Evolutionary conservation across 2,113 vertebrate genomes (phyloP), one percentile per base, ranked within the genome.

Genomic region (Propithecus coquereli): DNA sequence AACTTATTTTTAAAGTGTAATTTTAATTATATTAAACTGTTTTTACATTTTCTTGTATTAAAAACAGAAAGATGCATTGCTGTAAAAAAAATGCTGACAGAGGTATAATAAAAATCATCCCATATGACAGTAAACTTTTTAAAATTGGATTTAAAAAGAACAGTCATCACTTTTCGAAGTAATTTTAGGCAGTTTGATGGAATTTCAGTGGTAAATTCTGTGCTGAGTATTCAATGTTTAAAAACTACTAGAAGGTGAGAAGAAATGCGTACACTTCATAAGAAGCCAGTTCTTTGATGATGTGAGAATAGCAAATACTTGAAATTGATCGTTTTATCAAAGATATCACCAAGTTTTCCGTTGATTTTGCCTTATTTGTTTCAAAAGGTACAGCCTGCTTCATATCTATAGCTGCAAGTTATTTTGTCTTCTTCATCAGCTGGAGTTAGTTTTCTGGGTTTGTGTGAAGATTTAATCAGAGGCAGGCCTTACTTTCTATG

Each of bases 1-100:
- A 95, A 77, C 22, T 84, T 94, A 61, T 40, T 90, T 90, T 87
- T 91, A 40, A 90, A 30, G 43, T 57, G 50, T n/a, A 85, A 76
- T 40, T 77, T 43, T 43, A 43, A 43, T 43, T 30, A 77, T 91
- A 5, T 65, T 86, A 65, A 93, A 90, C 30, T 91, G 17, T 76
- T 88, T 88, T 79, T 37, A 70, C 40, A 43, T 87, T 96, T 96
- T 80, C 8, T 94, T 82, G 6, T 79, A 82, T 87, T 91, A 50
- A 54, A 61, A 80, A 52, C 74, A 40, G 87, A 13, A 86, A 91
- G 45, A 20, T 91, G 14, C 20, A 40, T 92, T 92, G 13, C 14
- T 43, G 25, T 81, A 77, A 93, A 47, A 90, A 59, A 63, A 65
- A 81, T 37, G 7, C 61, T 96, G 20, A 20, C 5, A 25, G 4